phyloP scores from a whole-genome alignment of 2,888 invertebrate genomes.

The Masnerella sp. region DNA sequence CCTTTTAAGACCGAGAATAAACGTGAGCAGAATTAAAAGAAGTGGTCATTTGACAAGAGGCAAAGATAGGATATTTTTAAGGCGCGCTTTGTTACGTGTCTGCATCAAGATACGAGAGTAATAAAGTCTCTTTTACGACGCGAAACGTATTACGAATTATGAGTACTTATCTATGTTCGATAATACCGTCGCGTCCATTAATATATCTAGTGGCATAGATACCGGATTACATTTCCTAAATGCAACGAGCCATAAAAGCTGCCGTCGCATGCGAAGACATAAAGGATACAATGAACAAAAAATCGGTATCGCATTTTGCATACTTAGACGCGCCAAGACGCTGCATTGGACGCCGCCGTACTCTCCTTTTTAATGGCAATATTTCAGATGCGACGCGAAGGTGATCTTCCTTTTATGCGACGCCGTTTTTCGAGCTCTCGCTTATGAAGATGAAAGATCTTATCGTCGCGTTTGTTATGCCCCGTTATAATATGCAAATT shows the following conservation, averaged over 20 bases:
- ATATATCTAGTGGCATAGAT: slow-evolving; percentile 60
- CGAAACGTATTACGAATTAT: slow-evolving; percentile 61
- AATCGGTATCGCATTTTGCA: slow-evolving; percentile 55
- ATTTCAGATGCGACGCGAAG: slow-evolving; percentile 37
- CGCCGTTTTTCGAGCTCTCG: slow-evolving; percentile 8
- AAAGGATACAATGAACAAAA: slow-evolving; percentile 59
- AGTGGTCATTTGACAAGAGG: slow-evolving; percentile 44
- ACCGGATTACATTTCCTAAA: slow-evolving; percentile 60
- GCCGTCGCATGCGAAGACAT: slow-evolving; percentile 51
- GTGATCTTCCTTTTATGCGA: slow-evolving; percentile 42
- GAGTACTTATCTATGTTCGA: slow-evolving; percentile 61
- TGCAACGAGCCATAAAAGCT: slow-evolving; percentile 59
- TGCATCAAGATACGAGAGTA: slow-evolving; percentile 57
- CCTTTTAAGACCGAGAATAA: too few species aligned
- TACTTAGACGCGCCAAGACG: slow-evolving; percentile 53
- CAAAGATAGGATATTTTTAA: slow-evolving; percentile 45
- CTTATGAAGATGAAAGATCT: slow-evolving; percentile 34
- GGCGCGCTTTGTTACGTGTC: slow-evolving; percentile 51
- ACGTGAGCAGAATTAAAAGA: too few species aligned
- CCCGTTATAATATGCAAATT: slow-evolving; percentile 37
- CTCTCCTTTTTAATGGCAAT: slow-evolving; percentile 47
- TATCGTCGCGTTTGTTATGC: slow-evolving; percentile 33
- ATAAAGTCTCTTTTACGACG: slow-evolving; percentile 60
- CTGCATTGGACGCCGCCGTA: slow-evolving; percentile 37
- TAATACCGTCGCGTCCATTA: slow-evolving; percentile 60